Conservation (phyloP, 2,888 invertebrate species). For the Ormyrus rosae region DNA sequence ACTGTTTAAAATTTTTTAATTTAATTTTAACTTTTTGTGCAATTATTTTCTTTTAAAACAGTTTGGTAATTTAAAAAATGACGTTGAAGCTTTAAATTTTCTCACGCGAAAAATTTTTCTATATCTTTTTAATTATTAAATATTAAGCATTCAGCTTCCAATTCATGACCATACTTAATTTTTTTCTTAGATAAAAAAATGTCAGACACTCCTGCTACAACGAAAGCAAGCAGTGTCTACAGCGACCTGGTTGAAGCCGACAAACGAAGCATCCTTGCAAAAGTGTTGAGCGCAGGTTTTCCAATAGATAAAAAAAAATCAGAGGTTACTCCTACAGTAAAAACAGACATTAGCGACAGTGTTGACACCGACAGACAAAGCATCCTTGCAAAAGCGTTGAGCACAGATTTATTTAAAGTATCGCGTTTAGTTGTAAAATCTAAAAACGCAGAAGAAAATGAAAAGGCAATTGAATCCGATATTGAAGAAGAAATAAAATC, state of each 20-base stretch:
- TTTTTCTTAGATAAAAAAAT: neutral
- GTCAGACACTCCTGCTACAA: neutral
- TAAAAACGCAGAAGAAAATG: neutral
- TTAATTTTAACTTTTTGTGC: too few species aligned
- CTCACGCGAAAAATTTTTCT: too few species aligned
- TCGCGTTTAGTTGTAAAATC: neutral
- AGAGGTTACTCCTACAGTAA: neutral
- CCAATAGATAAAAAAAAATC: neutral
- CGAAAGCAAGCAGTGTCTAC: neutral
- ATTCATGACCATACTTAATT: too few species aligned
- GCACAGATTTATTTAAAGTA: neutral
- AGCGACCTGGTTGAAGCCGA: slow-evolving; percentile 26
- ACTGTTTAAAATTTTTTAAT: too few species aligned
- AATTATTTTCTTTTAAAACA: too few species aligned
- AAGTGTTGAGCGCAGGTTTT: neutral
- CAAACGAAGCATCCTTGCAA: slow-evolving; percentile 28
- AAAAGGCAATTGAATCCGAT: neutral
- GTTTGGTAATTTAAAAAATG: too few species aligned
- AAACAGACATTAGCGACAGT: neutral
- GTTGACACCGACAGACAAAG: slow-evolving; percentile 37
- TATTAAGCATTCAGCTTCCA: too few species aligned
- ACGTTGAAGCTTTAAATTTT: too few species aligned
- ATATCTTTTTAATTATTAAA: too few species aligned
- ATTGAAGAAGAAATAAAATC: neutral
- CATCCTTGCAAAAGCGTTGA: slow-evolving; percentile 14